These are phyloP conservation scores for Strix occidentalis DNA, from an alignment of 2,797 vertebrate genomes.

Conservation along the genomic window DNA sequence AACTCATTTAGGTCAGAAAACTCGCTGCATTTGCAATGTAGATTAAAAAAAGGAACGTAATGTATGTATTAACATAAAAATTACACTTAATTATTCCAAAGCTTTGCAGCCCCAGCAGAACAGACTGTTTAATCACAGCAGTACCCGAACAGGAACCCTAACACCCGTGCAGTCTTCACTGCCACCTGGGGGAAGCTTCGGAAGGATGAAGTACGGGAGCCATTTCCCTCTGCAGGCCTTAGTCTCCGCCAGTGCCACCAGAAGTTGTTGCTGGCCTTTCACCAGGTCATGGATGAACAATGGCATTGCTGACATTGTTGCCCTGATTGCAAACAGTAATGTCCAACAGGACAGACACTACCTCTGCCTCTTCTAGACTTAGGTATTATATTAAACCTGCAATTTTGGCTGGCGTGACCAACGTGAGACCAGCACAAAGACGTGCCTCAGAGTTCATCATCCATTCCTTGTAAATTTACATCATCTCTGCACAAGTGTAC, in stretches of 20 bases:
- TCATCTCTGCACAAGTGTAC: not conserved
- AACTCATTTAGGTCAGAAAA: not conserved
- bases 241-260: not conserved
- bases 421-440: not conserved
- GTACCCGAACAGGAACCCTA: not conserved
- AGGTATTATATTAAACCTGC: not conserved
- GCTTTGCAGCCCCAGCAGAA: not conserved
- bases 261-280: not conserved
- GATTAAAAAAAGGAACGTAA: not conserved
- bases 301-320: not conserved
- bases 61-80: not conserved
- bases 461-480: not conserved
- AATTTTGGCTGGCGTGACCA: not conserved
- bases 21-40: not conserved
- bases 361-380: not conserved
- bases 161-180: not conserved
- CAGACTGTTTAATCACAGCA: not conserved
- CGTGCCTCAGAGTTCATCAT: not conserved
- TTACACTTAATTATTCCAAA: not conserved
- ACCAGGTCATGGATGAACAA: not conserved
- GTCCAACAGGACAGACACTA: not conserved
- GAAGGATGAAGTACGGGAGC: not conserved
- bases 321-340: too few species aligned
- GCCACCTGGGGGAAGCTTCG: not conserved
- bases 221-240: not conserved